Percentiles rank a stretch among this genome's conserved stretches.
These are phyloP conservation scores for Eupithecia subumbrata DNA, from an alignment of 2,888 invertebrate genomes.

Conservation along the genomic window DNA sequence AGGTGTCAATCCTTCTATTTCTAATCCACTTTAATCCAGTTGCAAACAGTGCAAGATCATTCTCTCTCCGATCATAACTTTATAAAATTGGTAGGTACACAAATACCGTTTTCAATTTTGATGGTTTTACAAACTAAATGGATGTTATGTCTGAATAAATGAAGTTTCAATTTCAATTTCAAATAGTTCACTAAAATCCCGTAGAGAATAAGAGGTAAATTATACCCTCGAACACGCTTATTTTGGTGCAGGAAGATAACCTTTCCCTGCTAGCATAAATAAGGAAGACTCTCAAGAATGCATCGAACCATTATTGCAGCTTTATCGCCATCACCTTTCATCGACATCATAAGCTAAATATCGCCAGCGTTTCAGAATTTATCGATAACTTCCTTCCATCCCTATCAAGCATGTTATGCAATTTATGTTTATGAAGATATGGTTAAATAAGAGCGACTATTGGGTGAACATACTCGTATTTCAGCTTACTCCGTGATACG, in stretches of 20 bases:
- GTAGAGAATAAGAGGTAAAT: background rate
- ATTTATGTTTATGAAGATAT: constrained; percentile 64
- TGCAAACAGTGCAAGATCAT: background rate
- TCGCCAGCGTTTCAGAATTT: background rate
- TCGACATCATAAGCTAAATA: background rate
- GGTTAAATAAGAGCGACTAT: constrained; percentile 64
- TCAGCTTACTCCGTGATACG: constrained; percentile 47
- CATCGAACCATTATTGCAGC: background rate
- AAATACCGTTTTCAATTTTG: no score
- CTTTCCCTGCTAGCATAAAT: background rate
- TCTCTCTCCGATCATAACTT: background rate
- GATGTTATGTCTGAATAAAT: no score
- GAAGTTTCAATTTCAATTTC: no score
- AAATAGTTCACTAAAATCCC: background rate
- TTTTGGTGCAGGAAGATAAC: background rate
- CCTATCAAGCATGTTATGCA: constrained; percentile 55
- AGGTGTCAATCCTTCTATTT: background rate
- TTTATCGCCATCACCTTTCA: background rate
- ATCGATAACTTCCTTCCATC: constrained; percentile 41
- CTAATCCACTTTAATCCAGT: background rate
- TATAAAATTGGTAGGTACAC: background rate
- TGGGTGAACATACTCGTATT: constrained; percentile 55
- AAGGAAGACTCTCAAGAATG: background rate
- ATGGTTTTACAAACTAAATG: no score
- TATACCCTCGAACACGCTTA: background rate